A percentile compares a stretch with the other conserved stretches of the same genome.
These are phyloP conservation scores for Spermophilus dauricus DNA, from an alignment of 2,113 vertebrate genomes.

Conservation along the genomic window DNA sequence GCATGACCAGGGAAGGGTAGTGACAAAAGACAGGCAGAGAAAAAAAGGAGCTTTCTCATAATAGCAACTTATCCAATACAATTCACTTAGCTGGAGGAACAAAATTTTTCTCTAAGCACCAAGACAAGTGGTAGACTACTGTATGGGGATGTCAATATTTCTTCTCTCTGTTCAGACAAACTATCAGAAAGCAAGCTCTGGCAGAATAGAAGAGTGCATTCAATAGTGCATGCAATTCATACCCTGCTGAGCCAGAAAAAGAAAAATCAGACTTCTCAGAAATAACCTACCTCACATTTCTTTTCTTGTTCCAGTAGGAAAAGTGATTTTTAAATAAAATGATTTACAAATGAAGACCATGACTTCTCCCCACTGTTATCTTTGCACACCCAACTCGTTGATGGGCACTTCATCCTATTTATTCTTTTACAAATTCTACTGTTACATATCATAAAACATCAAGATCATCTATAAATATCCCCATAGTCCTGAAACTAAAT, in stretches of 20 bases:
- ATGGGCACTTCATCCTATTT: neutral
- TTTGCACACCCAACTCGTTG: neutral
- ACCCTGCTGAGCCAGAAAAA: neutral
- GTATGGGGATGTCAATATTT: neutral
- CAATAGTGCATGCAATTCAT: neutral
- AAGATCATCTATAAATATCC: constrained; percentile 53
- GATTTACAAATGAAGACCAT: neutral
- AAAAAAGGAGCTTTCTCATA: neutral
- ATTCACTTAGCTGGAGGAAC: neutral
- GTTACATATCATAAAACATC: constrained; percentile 3
- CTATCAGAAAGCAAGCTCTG: neutral
- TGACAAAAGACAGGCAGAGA: neutral
- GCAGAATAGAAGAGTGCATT: neutral
- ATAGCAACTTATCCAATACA: neutral
- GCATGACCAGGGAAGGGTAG: neutral
- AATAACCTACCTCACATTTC: neutral
- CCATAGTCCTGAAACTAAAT: neutral
- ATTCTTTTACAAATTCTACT: constrained; percentile 40
- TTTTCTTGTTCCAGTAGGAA: neutral
- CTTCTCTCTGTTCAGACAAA: neutral
- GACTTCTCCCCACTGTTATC: neutral
- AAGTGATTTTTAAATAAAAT: constrained; percentile 50
- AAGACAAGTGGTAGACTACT: neutral
- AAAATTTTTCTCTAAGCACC: neutral
- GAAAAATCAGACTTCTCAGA: constrained; percentile 7